Evolutionary conservation across 2,797 vertebrate genomes (phyloP).

Genomic region (Gymnocypris eckloni): DNA sequence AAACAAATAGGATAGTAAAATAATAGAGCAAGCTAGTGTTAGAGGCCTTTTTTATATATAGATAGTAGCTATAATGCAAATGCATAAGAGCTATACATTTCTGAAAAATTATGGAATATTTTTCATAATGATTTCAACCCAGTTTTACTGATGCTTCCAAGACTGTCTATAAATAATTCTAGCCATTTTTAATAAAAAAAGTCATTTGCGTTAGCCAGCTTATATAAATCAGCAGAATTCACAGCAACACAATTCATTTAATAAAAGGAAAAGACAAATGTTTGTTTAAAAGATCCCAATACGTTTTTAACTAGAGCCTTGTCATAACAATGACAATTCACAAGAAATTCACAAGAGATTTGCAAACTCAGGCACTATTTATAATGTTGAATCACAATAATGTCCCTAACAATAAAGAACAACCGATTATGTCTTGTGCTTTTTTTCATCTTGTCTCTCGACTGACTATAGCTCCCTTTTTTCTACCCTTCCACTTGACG

Average conservation of each 20-base stretch:
- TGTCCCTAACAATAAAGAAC: slow-evolving; percentile 52
- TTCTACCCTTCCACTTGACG: slow-evolving; percentile 75
- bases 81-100: not conserved
- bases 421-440: slow-evolving; percentile 52
- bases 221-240: not conserved
- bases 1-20: no score
- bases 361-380: slow-evolving; percentile 32
- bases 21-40: no score
- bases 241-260: not conserved
- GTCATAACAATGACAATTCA: not conserved
- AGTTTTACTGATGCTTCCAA: not conserved
- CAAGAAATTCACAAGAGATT: not conserved
- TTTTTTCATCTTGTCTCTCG: slow-evolving; percentile 77
- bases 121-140: no score
- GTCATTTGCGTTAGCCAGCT: not conserved
- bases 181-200: not conserved
- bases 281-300: not conserved
- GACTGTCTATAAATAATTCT: not conserved
- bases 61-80: not conserved
- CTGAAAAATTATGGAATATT: not conserved
- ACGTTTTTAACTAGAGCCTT: not conserved
- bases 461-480: slow-evolving; percentile 68
- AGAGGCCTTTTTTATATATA: not conserved
- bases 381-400: slow-evolving; percentile 54
- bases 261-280: not conserved